Percentiles rank a stretch among this genome's conserved stretches.
These are phyloP conservation scores for Tetragonula clypearis DNA, from an alignment of 1,140 invertebrate species.

Conservation along the genomic window DNA sequence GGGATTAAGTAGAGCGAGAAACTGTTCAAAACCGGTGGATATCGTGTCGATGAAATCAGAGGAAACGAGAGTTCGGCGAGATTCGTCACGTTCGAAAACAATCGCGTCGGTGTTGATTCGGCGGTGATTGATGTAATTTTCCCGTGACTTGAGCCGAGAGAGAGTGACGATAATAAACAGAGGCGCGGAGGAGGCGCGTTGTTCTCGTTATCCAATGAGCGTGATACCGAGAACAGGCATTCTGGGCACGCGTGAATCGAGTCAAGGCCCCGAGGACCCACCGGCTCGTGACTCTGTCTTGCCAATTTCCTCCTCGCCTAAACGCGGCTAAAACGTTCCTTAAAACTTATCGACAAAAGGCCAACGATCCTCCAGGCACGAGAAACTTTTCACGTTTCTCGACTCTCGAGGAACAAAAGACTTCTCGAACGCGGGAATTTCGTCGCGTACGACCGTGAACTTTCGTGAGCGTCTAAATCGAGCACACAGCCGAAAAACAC, in stretches of 20 bases:
- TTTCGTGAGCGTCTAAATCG: not conserved
- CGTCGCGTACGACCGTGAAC: slow-evolving; percentile 1
- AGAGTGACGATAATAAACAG: slow-evolving; percentile 35
- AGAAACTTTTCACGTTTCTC: not conserved
- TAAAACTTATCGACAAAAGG: too few species aligned
- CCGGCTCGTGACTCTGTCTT: slow-evolving; percentile 74
- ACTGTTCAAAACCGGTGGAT: too few species aligned
- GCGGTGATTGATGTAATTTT: slow-evolving; percentile 25
- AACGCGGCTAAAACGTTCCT: not conserved
- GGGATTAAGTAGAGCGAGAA: too few species aligned
- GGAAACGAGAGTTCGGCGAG: not conserved
- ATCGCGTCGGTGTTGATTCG: slow-evolving; percentile 3
- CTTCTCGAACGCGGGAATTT: not conserved
- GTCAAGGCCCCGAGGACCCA: slow-evolving; percentile 65
- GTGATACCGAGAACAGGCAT: slow-evolving; percentile 49
- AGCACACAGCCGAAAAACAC: too few species aligned
- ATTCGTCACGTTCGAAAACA: not conserved
- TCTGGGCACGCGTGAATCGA: slow-evolving; percentile 69
- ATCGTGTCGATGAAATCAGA: not conserved
- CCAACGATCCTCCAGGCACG: too few species aligned
- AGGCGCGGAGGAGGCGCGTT: slow-evolving; percentile 23
- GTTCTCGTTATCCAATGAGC: slow-evolving; percentile 52
- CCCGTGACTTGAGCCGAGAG: not conserved
- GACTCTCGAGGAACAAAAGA: not conserved
- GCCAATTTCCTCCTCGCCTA: slow-evolving; percentile 56